Base-by-base conservation (phyloP, 2,113 vertebrate species). In the Planiliza haematocheilus region DNA sequence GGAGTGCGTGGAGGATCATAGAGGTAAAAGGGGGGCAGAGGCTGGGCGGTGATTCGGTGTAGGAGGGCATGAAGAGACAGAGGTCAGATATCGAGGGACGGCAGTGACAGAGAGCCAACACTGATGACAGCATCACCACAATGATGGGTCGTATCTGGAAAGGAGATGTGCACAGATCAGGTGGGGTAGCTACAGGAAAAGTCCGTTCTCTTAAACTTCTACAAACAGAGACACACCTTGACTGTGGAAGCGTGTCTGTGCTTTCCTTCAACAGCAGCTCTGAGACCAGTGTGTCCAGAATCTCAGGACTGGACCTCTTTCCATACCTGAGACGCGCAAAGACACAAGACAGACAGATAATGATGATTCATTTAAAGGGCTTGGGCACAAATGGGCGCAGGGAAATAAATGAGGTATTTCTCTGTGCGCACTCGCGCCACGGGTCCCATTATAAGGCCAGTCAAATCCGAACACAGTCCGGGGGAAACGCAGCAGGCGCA, bases 191-290 rank as follows among this genome's bases (percentile, higher is more conserved):
- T 13, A 16, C 1, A 41, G 17, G 38, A 30, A 30, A 43, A 1
- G 2, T n/a, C 21, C 0, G 55, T 21, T 43, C 36, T 79, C 18
- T 39, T 38, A 30, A 39, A 12, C 13, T 16, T 16, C 17, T 1
- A 9, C 3, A 14, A 10, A 13, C 5, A 13, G 8, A 24, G 21
- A 74, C 59, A 62, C 12, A 91, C 93, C 97, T 96, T 79, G 95
- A 94, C 92, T 95, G 95, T 85, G 96, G 96, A 79, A 94, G 87
- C 21, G 95, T 94, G 91, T 98, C 96, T 92, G 94, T 91, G 90
- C 93, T 96, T 89, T 98, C 97, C 86, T 95, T 95, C 94, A 96
- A 86, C 91, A 97, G 93, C 79, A 98, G 91, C 85, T 98, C 96
- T 83, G 97, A 96, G 91, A 97, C 91, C 91, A 99, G 87, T 24